Percentiles rank a stretch among this genome's conserved stretches.
These are phyloP conservation scores for Hyppa rectilinea DNA, from an alignment of 2,888 invertebrate genomes.

Conservation along the genomic window DNA sequence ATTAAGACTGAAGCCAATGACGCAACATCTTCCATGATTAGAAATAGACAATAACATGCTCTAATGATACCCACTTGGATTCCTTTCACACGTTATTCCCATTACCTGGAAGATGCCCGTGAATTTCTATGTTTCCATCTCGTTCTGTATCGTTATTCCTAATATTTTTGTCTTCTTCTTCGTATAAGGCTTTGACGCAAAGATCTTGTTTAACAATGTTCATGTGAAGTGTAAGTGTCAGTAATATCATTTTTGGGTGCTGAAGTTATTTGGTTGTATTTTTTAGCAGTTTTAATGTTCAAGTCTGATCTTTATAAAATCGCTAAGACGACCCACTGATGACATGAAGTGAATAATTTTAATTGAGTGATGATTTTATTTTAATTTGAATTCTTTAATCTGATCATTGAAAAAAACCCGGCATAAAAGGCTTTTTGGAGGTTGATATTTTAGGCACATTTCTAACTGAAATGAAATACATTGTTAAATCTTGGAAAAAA, in stretches of 20 bases:
- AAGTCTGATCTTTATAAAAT: neutral
- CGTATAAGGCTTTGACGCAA: slow-evolving; percentile 76
- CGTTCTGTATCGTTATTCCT: slow-evolving; percentile 63
- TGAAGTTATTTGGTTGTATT: neutral
- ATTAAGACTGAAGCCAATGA: slow-evolving; percentile 62
- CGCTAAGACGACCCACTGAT: too few species aligned
- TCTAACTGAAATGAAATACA: neutral
- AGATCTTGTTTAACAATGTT: slow-evolving; percentile 83
- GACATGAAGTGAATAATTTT: neutral
- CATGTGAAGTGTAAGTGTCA: slow-evolving; percentile 52
- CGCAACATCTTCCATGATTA: slow-evolving; percentile 75
- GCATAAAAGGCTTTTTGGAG: too few species aligned
- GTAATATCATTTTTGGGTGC: slow-evolving; percentile 47
- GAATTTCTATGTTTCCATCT: slow-evolving; percentile 73
- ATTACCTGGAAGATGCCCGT: slow-evolving; percentile 84
- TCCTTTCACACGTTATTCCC: slow-evolving; percentile 86
- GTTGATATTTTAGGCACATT: too few species aligned
- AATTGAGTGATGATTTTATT: too few species aligned
- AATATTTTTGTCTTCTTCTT: slow-evolving; percentile 72
- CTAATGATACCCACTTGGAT: slow-evolving; percentile 84
- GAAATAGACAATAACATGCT: slow-evolving; percentile 78
- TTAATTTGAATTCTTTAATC: too few species aligned
- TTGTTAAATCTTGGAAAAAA: neutral
- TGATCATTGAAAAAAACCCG: too few species aligned
- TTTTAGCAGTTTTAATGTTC: neutral